Evolutionary conservation across 2,113 vertebrate genomes (phyloP).

Genomic region (Chascanopsetta lugubris): DNA sequence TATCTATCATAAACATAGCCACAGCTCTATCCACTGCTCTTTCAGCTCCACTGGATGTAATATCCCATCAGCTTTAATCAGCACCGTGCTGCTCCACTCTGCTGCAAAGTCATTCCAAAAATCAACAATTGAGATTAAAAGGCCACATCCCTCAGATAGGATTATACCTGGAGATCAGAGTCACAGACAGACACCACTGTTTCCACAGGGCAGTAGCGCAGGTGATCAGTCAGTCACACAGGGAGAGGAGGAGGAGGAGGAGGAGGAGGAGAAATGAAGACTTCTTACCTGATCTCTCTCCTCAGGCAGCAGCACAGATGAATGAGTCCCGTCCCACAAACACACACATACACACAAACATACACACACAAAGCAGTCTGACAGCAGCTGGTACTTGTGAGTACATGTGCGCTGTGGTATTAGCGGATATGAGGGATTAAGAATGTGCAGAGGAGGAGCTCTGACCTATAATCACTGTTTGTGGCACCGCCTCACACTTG

Average conservation of each 20-base stretch:
- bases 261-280: neutral
- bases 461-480: conserved; percentile 55
- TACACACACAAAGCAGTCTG: too few relatives aligned
- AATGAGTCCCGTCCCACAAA: conserved; percentile 1
- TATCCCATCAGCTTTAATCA: conserved; percentile 21
- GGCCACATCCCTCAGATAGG: conserved; percentile 30
- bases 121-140: conserved; percentile 34
- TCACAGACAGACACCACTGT: neutral
- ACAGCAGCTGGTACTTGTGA: conserved; percentile 31
- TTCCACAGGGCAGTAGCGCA: neutral
- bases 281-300: conserved; percentile 34
- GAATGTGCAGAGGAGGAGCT: conserved; percentile 65
- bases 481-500: conserved; percentile 39
- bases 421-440: conserved; percentile 72
- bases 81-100: neutral
- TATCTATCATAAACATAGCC: neutral
- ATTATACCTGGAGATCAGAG: conserved; percentile 27
- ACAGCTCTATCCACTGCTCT: neutral
- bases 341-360: too few relatives aligned
- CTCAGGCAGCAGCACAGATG: neutral
- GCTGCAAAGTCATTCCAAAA: conserved; percentile 13
- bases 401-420: conserved; percentile 42
- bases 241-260: neutral
- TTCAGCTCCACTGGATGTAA: neutral
- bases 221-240: conserved; percentile 11